Evolutionary conservation across 2,888 invertebrate genomes (phyloP).

Genomic region (Scaptomyza caliginosa): DNA sequence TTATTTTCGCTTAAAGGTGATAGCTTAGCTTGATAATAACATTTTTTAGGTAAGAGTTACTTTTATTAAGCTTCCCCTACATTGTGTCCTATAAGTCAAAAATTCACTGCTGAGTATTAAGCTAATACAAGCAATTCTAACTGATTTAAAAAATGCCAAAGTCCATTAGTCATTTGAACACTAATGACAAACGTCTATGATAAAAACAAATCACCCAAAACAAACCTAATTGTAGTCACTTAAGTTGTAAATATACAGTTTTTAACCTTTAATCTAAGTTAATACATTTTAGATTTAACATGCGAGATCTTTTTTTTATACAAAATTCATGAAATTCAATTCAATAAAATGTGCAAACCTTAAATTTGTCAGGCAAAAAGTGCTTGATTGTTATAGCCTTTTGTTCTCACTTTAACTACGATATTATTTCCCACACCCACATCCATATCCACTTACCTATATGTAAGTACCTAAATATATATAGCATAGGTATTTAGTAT

Average conservation of each 20-base stretch:
- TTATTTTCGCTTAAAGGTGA: too few relatives aligned
- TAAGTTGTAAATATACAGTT: not conserved
- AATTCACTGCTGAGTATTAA: too few relatives aligned
- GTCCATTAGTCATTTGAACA: not conserved
- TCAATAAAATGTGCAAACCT: not conserved
- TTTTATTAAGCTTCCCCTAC: too few relatives aligned
- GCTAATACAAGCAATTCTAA: too few relatives aligned
- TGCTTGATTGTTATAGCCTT: conserved; percentile 8
- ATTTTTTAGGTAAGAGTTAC: too few relatives aligned
- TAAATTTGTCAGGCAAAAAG: conserved; percentile 22
- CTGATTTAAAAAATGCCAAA: not conserved
- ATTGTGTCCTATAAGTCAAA: too few relatives aligned
- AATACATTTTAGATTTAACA: not conserved
- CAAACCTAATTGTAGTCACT: not conserved
- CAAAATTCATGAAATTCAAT: not conserved
- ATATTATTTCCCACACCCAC: conserved; percentile 38
- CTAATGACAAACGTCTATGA: not conserved
- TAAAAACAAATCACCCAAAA: not conserved
- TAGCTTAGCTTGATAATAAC: too few relatives aligned
- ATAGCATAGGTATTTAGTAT: conserved; percentile 8
- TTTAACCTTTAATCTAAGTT: not conserved
- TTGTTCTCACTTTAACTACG: conserved; percentile 20
- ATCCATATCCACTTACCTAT: not conserved
- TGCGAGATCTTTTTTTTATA: not conserved
- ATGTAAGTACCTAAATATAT: not conserved